Conservation (phyloP, 2,888 invertebrate genomes). For the Gerris lacustris region DNA sequence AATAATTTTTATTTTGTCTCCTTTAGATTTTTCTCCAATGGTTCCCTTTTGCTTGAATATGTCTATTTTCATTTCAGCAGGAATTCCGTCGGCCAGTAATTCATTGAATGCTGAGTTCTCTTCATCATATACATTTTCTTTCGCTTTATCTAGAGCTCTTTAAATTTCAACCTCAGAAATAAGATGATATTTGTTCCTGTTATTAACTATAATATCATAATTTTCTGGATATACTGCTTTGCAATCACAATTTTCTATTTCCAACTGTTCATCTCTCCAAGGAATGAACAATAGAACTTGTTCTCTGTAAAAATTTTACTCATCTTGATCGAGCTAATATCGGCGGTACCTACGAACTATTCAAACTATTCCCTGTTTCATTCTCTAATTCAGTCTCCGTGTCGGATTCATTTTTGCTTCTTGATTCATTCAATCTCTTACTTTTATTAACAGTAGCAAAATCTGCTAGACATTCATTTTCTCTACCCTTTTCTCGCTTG, state of each 20-base stretch:
- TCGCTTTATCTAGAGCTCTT: background rate
- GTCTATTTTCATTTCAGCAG: background rate
- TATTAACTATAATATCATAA: background rate
- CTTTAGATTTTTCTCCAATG: background rate
- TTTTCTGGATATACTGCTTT: background rate
- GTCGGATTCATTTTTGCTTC: background rate
- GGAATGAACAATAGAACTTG: conserved; percentile 18
- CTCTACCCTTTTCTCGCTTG: conserved; percentile 3
- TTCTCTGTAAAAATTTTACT: conserved; percentile 17
- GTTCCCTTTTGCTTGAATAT: background rate
- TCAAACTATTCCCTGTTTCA: too few relatives aligned
- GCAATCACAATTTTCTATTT: conserved; percentile 14
- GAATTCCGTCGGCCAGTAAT: background rate
- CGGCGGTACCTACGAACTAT: conserved; percentile 13
- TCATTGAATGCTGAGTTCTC: too few relatives aligned
- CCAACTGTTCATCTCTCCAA: conserved; percentile 18
- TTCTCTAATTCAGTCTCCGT: background rate
- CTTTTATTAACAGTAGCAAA: conserved; percentile 2
- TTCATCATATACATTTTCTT: too few relatives aligned
- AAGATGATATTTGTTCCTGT: conserved; percentile 4
- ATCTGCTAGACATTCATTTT: conserved; percentile 14
- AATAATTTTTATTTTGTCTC: background rate
- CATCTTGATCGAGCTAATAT: conserved; percentile 18
- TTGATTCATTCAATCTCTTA: background rate
- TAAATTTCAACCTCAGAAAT: background rate